Evolutionary conservation across 2,797 vertebrate species (phyloP).

Genomic region (Smutsia gigantea): DNA sequence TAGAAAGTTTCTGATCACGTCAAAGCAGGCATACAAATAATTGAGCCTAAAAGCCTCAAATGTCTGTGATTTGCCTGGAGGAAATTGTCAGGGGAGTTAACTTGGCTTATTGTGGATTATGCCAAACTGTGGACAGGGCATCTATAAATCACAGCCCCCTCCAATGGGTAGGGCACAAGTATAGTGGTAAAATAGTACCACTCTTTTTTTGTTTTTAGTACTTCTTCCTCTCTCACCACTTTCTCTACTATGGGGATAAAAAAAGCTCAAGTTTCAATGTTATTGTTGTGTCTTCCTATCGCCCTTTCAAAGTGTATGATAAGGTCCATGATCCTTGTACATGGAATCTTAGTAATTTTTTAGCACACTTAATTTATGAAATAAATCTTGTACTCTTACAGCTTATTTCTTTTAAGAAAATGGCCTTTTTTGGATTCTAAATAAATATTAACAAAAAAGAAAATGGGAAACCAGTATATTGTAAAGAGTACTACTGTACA

Average conservation of each 20-base stretch:
- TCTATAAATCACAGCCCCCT: neutral
- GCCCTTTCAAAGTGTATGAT: neutral
- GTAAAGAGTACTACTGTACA: neutral
- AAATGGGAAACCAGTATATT: neutral
- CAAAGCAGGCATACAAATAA: constrained; percentile 28
- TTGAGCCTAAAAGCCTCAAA: neutral
- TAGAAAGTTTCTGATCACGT: constrained; percentile 24
- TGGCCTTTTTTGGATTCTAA: neutral
- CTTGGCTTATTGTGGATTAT: neutral
- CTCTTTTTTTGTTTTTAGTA: neutral
- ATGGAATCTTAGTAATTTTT: constrained; percentile 5
- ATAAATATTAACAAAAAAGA: constrained; percentile 18
- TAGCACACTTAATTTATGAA: constrained; percentile 35
- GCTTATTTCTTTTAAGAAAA: constrained; percentile 20
- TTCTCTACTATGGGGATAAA: neutral
- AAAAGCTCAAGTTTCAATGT: neutral
- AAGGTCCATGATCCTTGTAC: neutral
- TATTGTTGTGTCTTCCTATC: neutral
- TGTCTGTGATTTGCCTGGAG: neutral
- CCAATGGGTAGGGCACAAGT: neutral
- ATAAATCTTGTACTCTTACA: neutral
- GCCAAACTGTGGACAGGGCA: neutral
- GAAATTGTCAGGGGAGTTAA: neutral
- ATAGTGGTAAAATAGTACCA: neutral
- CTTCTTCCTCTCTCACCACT: neutral